A percentile compares a stretch with the other conserved stretches of the same genome.
Conservation (phyloP, 2,888 invertebrate species). For the Cataglyphis livida region DNA sequence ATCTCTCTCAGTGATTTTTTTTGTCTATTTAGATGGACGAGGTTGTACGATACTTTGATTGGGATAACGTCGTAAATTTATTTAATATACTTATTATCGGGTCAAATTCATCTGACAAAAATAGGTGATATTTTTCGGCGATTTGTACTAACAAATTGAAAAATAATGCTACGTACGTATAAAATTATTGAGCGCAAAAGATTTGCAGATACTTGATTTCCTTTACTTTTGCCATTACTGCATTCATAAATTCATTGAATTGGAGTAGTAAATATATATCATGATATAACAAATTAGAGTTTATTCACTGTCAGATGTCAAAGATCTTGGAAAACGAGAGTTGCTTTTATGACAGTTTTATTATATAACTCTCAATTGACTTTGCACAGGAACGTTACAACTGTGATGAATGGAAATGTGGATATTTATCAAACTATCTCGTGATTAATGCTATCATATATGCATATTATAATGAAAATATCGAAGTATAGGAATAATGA, state of each 20-base stretch:
- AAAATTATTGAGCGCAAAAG: neutral
- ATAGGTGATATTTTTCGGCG: neutral
- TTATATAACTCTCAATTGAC: constrained; percentile 21
- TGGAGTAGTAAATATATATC: neutral
- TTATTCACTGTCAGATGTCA: neutral
- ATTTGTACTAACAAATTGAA: neutral
- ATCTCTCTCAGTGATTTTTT: neutral
- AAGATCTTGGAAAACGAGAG: constrained; percentile 8
- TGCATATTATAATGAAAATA: constrained; percentile 32
- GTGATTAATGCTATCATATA: neutral
- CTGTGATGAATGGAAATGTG: neutral
- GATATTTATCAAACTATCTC: constrained; percentile 36
- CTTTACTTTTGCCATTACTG: neutral
- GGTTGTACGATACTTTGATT: neutral
- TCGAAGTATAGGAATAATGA: constrained; percentile 8
- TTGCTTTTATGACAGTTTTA: constrained; percentile 12
- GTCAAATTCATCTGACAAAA: neutral
- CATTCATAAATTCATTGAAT: neutral
- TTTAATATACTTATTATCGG: neutral
- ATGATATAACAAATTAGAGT: neutral
- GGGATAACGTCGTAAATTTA: neutral
- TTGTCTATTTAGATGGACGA: neutral
- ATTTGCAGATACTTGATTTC: neutral
- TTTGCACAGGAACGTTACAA: neutral
- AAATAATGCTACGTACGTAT: neutral